These are phyloP conservation scores for Lepus townsendii DNA, from an alignment of 2,797 vertebrate genomes.

Conservation along the genomic window DNA sequence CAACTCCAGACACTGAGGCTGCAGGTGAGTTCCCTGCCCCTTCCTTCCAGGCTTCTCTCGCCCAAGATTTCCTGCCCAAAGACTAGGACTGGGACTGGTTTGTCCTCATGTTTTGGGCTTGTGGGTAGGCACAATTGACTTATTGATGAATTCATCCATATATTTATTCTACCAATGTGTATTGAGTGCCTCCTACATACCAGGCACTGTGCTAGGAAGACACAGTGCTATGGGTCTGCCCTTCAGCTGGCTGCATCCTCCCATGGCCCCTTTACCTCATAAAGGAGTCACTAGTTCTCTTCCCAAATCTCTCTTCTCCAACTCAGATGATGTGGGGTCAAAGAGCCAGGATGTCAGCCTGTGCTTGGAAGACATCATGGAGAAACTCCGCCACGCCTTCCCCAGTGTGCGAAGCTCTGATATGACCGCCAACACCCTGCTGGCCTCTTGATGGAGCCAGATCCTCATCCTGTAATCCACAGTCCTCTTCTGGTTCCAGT, in stretches of 20 bases:
- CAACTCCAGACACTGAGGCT: conserved; percentile 95
- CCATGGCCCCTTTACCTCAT: neutral
- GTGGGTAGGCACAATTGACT: neutral
- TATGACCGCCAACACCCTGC: conserved; percentile 81
- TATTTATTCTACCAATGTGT: conserved; percentile 39
- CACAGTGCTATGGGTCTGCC: neutral
- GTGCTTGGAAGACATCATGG: conserved; percentile 98
- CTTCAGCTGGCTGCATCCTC: neutral
- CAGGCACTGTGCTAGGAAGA: neutral
- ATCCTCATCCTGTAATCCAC: neutral
- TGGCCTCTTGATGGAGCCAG: conserved; percentile 77
- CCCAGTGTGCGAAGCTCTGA: conserved; percentile 91
- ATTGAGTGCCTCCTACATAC: neutral
- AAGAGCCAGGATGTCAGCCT: conserved; percentile 95
- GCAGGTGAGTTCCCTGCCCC: conserved; percentile 90
- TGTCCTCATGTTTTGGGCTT: conserved; percentile 12
- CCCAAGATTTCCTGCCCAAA: neutral
- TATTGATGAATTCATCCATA: conserved; percentile 37
- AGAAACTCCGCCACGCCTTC: conserved; percentile 97
- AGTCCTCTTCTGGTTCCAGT: conserved; percentile 53
- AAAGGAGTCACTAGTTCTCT: conserved; percentile 28
- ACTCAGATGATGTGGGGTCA: conserved; percentile 93
- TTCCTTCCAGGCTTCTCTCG: neutral
- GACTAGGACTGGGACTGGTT: neutral
- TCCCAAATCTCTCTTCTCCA: conserved; percentile 53